These are phyloP conservation scores for Felis catus DNA, from an alignment of 2,113 vertebrate genomes.

Conservation along the genomic window DNA sequence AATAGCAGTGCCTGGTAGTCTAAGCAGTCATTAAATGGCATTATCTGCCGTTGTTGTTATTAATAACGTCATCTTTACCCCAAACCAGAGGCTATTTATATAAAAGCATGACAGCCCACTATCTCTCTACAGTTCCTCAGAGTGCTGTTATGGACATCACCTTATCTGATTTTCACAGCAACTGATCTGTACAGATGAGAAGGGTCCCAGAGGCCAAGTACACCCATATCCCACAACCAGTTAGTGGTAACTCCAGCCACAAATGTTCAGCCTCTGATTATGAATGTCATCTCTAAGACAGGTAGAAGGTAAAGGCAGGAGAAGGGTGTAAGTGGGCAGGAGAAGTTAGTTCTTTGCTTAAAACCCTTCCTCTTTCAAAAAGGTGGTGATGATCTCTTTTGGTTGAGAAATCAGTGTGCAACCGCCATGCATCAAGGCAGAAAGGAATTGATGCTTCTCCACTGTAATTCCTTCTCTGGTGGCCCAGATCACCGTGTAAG, in stretches of 20 bases:
- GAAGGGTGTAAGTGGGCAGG: background rate
- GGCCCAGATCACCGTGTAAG: background rate
- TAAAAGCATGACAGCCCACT: background rate
- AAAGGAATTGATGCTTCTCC: slow-evolving; percentile 12
- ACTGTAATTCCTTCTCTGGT: background rate
- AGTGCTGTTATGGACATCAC: background rate
- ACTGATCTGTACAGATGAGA: background rate
- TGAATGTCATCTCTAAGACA: background rate
- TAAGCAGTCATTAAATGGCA: background rate
- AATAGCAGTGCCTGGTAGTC: background rate
- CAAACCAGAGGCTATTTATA: background rate
- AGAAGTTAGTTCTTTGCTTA: background rate
- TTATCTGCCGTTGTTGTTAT: background rate
- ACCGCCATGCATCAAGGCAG: background rate
- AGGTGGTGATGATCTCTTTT: background rate
- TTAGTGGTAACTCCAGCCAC: background rate
- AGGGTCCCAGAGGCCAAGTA: background rate
- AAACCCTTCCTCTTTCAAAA: background rate
- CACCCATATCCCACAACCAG: background rate
- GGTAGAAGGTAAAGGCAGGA: background rate
- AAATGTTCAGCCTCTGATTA: background rate
- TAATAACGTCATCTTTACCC: background rate
- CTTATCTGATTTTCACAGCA: background rate
- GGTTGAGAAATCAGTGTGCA: slow-evolving; percentile 42
- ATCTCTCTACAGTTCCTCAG: background rate